Base-by-base conservation (phyloP, 2,888 invertebrate species). In the Pardosa pseudoannulata region DNA sequence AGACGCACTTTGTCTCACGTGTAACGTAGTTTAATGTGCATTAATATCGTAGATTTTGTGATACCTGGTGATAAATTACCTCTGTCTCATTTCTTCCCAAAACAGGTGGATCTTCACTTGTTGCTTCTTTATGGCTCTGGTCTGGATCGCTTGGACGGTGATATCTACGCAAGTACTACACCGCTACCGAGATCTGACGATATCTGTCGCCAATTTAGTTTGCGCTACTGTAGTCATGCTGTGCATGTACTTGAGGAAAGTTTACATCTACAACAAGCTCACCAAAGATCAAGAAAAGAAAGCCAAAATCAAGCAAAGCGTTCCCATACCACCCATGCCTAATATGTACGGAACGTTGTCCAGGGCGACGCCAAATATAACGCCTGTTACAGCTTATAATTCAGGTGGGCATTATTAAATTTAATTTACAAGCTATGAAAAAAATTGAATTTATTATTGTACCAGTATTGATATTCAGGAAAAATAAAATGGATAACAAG, bases 121-220 rank as follows among this genome's bases (percentile, higher is more conserved):
- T 46, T 90, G 91, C 32, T 88, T 91, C 9, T 88, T 91, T 73
- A 90, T 90, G 23, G 89, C 91, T 5, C 90, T 91, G n/a, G 89
- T 90, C 27, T 92, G 92, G 92, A 89, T 92, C 41, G 90, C 91
- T 19, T 92, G 92, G 92, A 91, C 91, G 16, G 87, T 91, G 1
- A 90, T 91, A 3, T 90, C 91, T 1, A 90, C 90, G 0, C 89
- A 91, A 36, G 90, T 91, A 0, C 91, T 90, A 28, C 89, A 90
- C 39, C 90, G 90, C 68, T 90, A 90, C 89, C 85, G 91, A 11
- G 92, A 92, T 86, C 90, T 91, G 7, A 91, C 92, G 2, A 91
- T 92, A 11, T 91, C 91, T 16, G 89, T 91, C 16, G 92, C 91
- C 27, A 91, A 92, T 76, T 88, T 92, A 39, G 89, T 91, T 62